These are phyloP conservation scores for Agapornis roseicollis DNA, from an alignment of 2,113 vertebrate species.

Conservation along the genomic window DNA sequence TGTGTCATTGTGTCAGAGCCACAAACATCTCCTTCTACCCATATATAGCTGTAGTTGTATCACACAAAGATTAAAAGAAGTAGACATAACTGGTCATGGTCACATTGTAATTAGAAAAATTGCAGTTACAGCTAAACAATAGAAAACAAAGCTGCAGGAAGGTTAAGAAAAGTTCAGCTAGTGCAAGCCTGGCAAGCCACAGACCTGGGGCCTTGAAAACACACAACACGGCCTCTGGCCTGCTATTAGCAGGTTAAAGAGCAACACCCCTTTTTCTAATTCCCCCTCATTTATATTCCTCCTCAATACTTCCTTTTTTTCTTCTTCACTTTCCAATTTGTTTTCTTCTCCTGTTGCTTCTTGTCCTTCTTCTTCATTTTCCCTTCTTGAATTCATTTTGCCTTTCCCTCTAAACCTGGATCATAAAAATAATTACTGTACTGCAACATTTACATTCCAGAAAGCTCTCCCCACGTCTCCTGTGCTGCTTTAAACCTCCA, in stretches of 20 bases:
- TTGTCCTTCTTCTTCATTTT: not conserved
- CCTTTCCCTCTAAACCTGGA: not conserved
- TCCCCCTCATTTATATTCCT: not conserved
- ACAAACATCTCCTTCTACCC: not conserved
- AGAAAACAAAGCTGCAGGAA: not conserved
- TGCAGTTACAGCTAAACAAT: not conserved
- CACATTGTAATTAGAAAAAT: not conserved
- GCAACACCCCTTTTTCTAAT: not conserved
- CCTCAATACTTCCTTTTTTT: not conserved
- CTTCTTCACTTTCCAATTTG: accelerated
- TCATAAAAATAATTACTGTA: not conserved
- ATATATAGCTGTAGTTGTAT: not conserved
- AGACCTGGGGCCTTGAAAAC: not conserved
- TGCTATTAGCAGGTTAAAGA: not conserved
- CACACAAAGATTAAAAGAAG: not conserved
- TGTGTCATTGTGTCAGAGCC: not conserved
- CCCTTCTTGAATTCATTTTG: not conserved
- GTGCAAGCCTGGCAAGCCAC: not conserved
- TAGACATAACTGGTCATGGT: not conserved
- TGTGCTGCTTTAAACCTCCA: not conserved
- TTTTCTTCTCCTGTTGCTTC: not conserved
- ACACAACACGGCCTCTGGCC: not conserved
- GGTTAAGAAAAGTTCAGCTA: not conserved
- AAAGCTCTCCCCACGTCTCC: not conserved
- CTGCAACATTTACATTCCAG: not conserved